Percentiles rank a stretch among this genome's conserved stretches.
Evolutionary conservation across 2,888 invertebrate species (phyloP).

Genomic region (Volucella bombylans): DNA sequence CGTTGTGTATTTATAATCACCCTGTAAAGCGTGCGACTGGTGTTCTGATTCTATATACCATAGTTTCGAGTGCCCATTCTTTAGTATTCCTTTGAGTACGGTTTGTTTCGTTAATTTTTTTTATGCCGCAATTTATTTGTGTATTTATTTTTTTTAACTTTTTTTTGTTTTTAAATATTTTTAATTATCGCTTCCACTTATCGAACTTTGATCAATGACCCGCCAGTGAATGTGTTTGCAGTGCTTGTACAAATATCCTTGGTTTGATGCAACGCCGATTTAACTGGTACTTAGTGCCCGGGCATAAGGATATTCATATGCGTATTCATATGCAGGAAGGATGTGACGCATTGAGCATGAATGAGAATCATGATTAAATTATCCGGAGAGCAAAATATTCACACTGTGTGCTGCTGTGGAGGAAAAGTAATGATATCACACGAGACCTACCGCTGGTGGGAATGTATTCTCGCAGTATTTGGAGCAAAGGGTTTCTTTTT

Average conservation of each 20-base stretch:
- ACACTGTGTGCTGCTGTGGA: background rate
- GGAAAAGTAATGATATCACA: slow-evolving; percentile 23
- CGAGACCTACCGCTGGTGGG: background rate
- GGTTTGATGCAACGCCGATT: slow-evolving; percentile 3
- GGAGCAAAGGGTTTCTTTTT: background rate
- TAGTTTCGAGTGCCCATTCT: background rate
- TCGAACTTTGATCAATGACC: slow-evolving; percentile 38
- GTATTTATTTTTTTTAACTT: background rate
- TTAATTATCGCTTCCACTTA: slow-evolving; percentile 33
- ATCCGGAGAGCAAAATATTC: slow-evolving; percentile 18
- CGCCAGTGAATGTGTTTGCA: background rate
- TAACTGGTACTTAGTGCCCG: slow-evolving; percentile 1
- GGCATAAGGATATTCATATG: slow-evolving; percentile 1
- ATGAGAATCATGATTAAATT: slow-evolving; percentile 47
- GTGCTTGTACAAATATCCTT: background rate
- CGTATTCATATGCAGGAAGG: slow-evolving; percentile 19
- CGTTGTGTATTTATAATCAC: slow-evolving; percentile 9
- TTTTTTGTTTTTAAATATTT: slow-evolving; percentile 23
- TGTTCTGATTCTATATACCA: too few species aligned
- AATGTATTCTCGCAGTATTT: background rate
- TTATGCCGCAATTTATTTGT: slow-evolving; percentile 6
- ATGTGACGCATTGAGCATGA: slow-evolving; percentile 19
- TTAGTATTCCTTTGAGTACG: background rate
- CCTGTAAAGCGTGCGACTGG: background rate
- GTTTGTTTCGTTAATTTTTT: background rate